A percentile compares a stretch with the other conserved stretches of the same genome.
Evolutionary conservation across 2,113 vertebrate genomes (phyloP).

Genomic region (Ondatra zibethicus): DNA sequence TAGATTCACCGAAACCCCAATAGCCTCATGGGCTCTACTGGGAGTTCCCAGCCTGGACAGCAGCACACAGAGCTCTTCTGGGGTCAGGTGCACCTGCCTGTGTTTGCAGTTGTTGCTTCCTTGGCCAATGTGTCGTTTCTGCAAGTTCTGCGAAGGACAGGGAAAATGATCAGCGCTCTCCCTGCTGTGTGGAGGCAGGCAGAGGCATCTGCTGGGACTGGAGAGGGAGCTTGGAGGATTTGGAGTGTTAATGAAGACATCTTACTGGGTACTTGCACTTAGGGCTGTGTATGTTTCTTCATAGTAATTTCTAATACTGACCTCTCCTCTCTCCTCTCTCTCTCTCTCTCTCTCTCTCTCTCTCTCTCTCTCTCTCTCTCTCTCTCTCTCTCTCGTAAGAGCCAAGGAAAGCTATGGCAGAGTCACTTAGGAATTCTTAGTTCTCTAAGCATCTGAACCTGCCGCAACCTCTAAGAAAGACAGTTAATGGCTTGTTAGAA

Average conservation of each 20-base stretch:
- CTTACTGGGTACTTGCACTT: conserved; percentile 53
- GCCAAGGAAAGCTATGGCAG: conserved; percentile 65
- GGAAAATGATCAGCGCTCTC: conserved; percentile 46
- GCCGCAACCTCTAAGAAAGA: conserved; percentile 56
- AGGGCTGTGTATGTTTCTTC: conserved; percentile 62
- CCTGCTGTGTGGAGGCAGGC: conserved; percentile 65
- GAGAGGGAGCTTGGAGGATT: conserved; percentile 62
- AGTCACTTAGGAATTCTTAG: conserved; percentile 64
- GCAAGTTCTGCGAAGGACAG: conserved; percentile 55
- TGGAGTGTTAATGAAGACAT: conserved; percentile 69
- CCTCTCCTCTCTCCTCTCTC: not conserved
- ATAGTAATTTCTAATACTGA: conserved; percentile 80
- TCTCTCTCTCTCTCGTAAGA: not conserved
- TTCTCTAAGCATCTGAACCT: conserved; percentile 11
- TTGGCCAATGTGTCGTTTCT: not conserved
- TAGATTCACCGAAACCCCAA: not conserved
- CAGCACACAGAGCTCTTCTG: not conserved
- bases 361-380: too few species aligned
- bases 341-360: too few species aligned
- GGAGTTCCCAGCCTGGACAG: not conserved
- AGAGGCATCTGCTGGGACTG: conserved; percentile 56
- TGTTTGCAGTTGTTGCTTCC: not conserved
- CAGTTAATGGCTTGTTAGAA: not conserved
- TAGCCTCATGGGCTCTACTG: not conserved
- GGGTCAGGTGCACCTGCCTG: not conserved